Conservation (phyloP, 2,797 vertebrate species). For the Anabas testudineus region DNA sequence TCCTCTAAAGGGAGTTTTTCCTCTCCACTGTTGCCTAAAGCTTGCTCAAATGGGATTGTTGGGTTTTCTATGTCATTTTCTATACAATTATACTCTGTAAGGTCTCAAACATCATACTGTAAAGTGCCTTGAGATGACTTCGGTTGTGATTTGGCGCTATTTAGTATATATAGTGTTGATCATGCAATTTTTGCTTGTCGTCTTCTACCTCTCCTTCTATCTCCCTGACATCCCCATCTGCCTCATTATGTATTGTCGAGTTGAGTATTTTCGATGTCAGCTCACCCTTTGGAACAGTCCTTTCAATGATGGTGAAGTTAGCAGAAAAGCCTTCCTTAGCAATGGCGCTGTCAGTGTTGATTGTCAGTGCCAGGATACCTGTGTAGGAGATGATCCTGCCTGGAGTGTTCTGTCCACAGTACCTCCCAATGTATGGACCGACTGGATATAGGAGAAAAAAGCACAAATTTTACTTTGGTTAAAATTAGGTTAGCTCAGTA, state of each 20-base stretch:
- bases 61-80: too few species aligned
- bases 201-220: slow-evolving; percentile 4
- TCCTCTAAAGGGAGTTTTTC: too few species aligned
- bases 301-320: slow-evolving; percentile 93
- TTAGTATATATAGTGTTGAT: too few species aligned
- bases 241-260: slow-evolving; percentile 1
- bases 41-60: too few species aligned
- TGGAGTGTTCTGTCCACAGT: slow-evolving; percentile 96
- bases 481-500: slow-evolving; percentile 52
- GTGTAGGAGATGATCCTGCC: slow-evolving; percentile 94
- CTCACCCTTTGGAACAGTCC: slow-evolving; percentile 93
- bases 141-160: too few species aligned
- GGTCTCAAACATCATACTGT: too few species aligned
- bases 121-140: too few species aligned
- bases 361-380: slow-evolving; percentile 94
- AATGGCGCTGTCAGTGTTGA: slow-evolving; percentile 97
- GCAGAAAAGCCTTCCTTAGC: slow-evolving; percentile 98
- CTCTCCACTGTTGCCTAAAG: too few species aligned
- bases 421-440: slow-evolving; percentile 94
- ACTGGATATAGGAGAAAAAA: slow-evolving; percentile 79
- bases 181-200: background rate
- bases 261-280: slow-evolving; percentile 33
- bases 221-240: background rate
- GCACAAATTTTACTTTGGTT: slow-evolving; percentile 23
- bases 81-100: too few species aligned